These are phyloP conservation scores for Kradibia gibbosae DNA, from an alignment of 1,140 invertebrate genomes.

Conservation along the genomic window DNA sequence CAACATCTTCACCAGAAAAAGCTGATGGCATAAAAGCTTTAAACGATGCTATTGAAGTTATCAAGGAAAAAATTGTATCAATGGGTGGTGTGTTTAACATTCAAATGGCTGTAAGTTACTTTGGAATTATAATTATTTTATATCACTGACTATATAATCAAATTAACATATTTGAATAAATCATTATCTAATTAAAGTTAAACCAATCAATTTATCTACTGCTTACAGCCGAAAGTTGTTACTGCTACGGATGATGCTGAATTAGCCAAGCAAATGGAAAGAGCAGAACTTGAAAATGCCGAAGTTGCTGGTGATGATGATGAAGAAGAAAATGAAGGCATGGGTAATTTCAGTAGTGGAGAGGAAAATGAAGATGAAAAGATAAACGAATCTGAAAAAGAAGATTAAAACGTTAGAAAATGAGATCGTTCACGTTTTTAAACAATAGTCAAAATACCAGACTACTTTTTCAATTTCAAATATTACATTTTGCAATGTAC, in stretches of 20 bases:
- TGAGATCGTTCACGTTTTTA: slow-evolving; percentile 11
- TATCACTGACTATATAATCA: too few species aligned
- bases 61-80: slow-evolving; percentile 87
- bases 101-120: slow-evolving; percentile 88
- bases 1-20: slow-evolving; percentile 97
- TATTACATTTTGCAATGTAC: slow-evolving; percentile 49
- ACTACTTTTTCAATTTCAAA: slow-evolving; percentile 34
- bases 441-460: slow-evolving; percentile 36
- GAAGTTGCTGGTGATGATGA: slow-evolving; percentile 94
- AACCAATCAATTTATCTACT: too few species aligned
- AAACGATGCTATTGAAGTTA: slow-evolving; percentile 90
- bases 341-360: slow-evolving; percentile 70
- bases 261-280: slow-evolving; percentile 92
- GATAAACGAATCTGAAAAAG: slow-evolving; percentile 57
- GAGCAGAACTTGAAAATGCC: slow-evolving; percentile 92
- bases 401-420: slow-evolving; percentile 57
- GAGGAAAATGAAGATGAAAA: slow-evolving; percentile 67
- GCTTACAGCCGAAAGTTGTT: slow-evolving; percentile 96
- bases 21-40: slow-evolving; percentile 92
- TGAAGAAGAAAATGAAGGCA: slow-evolving; percentile 83
- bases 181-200: too few species aligned
- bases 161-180: too few species aligned
- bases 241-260: slow-evolving; percentile 98
- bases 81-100: slow-evolving; percentile 94
- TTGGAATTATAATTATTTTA: slow-evolving; percentile 17